Evolutionary conservation across 2,797 vertebrate species (phyloP).

Genomic region (Acropternis orthonyx): DNA sequence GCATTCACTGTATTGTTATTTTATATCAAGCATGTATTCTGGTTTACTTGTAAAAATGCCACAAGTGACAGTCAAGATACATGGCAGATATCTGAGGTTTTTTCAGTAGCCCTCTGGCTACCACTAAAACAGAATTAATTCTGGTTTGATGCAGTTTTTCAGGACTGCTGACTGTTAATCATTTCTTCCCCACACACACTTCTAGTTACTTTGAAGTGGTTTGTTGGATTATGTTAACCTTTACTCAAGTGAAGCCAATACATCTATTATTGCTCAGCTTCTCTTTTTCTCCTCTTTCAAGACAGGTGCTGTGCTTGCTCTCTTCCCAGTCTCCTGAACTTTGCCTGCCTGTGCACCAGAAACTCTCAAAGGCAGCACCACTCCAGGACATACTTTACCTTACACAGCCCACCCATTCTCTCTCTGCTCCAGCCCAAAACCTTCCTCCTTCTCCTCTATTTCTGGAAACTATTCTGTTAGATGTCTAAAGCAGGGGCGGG

Average conservation of each 20-base stretch:
- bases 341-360: neutral
- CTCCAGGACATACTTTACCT: neutral
- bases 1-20: neutral
- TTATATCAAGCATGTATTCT: neutral
- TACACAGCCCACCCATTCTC: neutral
- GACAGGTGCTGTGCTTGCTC: neutral
- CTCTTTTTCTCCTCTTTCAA: neutral
- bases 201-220: conserved; percentile 16
- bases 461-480: neutral
- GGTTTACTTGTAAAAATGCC: neutral
- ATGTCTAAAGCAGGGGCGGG: neutral
- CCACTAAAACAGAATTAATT: conserved; percentile 11
- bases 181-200: neutral
- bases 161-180: conserved; percentile 18
- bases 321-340: neutral
- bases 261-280: neutral
- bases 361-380: neutral
- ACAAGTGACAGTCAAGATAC: neutral
- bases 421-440: neutral
- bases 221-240: neutral
- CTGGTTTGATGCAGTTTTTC: conserved; percentile 15
- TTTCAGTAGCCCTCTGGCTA: conserved; percentile 33
- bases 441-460: neutral
- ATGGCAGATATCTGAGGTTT: neutral
- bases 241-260: neutral